Conservation (phyloP, 2,113 vertebrate genomes). For the Cyanistes caeruleus region DNA sequence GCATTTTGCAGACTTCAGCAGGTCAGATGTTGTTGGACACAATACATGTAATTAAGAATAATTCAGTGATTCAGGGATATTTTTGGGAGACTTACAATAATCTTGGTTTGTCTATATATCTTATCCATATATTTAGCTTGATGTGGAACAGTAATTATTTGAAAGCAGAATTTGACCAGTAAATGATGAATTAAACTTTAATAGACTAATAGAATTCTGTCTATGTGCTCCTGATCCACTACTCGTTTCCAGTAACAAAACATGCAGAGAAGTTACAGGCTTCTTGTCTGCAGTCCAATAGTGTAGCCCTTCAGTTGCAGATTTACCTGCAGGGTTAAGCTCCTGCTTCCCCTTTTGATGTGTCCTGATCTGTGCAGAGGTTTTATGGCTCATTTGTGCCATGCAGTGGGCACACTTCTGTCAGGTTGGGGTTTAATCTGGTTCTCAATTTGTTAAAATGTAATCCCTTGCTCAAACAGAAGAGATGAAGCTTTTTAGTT, state of each 20-base stretch:
- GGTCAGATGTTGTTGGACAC: slow-evolving; percentile 66
- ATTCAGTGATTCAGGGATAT: not conserved
- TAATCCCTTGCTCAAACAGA: not conserved
- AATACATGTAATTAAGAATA: not conserved
- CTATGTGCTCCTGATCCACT: not conserved
- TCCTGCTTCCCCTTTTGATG: not conserved
- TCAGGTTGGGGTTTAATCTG: not conserved
- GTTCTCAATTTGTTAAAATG: not conserved
- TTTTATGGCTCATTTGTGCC: not conserved
- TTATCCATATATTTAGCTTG: not conserved
- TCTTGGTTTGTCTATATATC: not conserved
- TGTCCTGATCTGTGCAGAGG: not conserved
- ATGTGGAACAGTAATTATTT: not conserved
- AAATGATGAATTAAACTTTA: not conserved
- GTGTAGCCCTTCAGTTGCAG: not conserved
- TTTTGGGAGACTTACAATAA: not conserved
- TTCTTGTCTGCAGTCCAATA: not conserved
- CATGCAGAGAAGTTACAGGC: not conserved
- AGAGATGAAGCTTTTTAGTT: not conserved
- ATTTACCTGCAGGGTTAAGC: not conserved
- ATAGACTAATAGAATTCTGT: not conserved
- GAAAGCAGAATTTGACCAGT: not conserved
- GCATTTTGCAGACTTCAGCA: slow-evolving; percentile 75
- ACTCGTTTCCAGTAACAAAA: not conserved
- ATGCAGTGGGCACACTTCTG: not conserved